Base-by-base conservation (phyloP, 2,113 vertebrate species). In the Elgaria multicarinata region DNA sequence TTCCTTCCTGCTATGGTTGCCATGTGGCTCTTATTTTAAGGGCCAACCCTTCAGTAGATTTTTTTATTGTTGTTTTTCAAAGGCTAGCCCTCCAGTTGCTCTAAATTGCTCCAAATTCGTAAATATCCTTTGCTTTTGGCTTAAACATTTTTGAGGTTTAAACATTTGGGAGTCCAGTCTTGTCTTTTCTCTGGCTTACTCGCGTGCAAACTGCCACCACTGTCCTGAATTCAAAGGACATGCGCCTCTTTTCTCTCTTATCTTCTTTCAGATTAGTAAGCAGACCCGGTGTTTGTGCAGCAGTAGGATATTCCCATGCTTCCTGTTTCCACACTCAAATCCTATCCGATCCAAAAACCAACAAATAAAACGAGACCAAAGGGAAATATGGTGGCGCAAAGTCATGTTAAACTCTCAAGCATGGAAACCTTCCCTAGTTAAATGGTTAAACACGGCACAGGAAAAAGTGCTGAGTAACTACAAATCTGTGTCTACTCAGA, bases 291-390 rank as follows among this genome's bases (percentile, higher is more conserved):
- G n/a, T 76, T 86, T 86, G 10, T 16, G 9, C 53, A 86, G 53
- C 71, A 86, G 36, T 58, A 18, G 26, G 53, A 74, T 75, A 74
- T 42, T 20, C 26, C 24, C 26, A 22, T 75, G 26, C 53, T 83
- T 83, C 79, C 55, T 75, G 71, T 89, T 88, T 75, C 26, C 69
- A 80, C 42, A 69, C n/a, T 53, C 86, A 87, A 36, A 69, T 79
- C n/a, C 64, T 67, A 53, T 36, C 3, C 26, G 26, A 46, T 75
- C 79, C 2, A 44, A 71, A 88, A 28, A 26, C 36, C 62, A 88
- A 72, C 26, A 58, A 58, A 83, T 31, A 83, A 76, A 74, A 20
- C 22, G 64, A 77, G 72, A 28, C 24, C 55, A 76, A 76, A 22
- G n/a, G 69, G 42, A 62, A 75, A 89, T 8, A 72, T 44, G 53